Percentiles rank a stretch among this genome's conserved stretches.
These are phyloP conservation scores for Diphyllodes magnificus DNA, from an alignment of 2,113 vertebrate species.

Conservation along the genomic window DNA sequence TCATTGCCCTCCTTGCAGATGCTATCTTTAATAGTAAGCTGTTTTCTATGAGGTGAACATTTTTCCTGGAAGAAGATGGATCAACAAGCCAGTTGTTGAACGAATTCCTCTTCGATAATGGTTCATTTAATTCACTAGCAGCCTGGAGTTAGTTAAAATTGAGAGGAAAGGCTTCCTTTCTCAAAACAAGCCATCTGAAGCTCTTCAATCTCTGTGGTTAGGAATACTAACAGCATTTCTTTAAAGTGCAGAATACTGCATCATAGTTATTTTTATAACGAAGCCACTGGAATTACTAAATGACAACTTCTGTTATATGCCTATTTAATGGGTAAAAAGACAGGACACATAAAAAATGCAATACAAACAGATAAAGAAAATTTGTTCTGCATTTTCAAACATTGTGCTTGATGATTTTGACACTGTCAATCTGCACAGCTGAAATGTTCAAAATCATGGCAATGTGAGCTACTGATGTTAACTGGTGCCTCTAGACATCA, in stretches of 20 bases:
- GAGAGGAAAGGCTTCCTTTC: not conserved
- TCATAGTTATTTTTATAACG: not conserved
- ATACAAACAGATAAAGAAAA: not conserved
- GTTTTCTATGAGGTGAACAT: not conserved
- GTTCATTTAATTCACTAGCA: not conserved
- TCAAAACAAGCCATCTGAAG: not conserved
- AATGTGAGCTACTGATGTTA: not conserved
- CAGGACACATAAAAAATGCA: not conserved
- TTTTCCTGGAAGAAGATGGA: not conserved
- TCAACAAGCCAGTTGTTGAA: not conserved
- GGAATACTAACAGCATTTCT: not conserved
- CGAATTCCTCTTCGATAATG: not conserved
- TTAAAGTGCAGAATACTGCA: not conserved
- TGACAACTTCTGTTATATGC: not conserved
- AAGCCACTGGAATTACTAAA: not conserved
- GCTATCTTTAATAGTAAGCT: not conserved
- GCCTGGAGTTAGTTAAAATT: not conserved
- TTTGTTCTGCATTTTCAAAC: not conserved
- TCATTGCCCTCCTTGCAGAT: not conserved
- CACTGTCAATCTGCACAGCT: not conserved
- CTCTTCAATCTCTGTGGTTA: not conserved
- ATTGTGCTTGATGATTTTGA: not conserved
- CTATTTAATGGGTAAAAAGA: not conserved
- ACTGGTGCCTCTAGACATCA: not conserved
- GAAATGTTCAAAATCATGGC: conserved; percentile 15